Evolutionary conservation across 2,113 vertebrate species (phyloP), one percentile per base, ranked within the genome.

Genomic region (Synodontis membranacea): DNA sequence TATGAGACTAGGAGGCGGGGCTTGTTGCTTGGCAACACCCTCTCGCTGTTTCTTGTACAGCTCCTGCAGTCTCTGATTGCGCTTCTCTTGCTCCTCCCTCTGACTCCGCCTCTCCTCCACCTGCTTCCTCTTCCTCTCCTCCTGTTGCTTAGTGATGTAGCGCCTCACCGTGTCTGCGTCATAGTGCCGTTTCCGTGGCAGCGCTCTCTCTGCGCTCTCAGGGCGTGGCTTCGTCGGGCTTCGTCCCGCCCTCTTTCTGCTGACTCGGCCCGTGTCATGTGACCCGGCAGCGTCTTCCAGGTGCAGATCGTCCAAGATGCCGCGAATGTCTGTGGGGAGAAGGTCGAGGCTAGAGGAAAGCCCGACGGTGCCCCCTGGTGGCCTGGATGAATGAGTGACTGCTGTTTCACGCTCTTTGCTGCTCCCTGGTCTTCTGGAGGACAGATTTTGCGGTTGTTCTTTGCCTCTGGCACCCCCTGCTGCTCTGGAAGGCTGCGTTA

Each of bases 31-130:
- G 37, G 56, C 90, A 44, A 96, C 92, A 79, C 94, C 95, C 84
- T 96, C 95, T 75, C 92, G 95, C 90, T 99, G 98, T 91, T 96
- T 99, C 90, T 93, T 95, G 92, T 99, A 99, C 62, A 99, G 96
- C 89, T 99, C 97, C 86, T 97, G 96, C 12, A 99, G 93, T n/a
- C 97, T 96, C 91, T 96, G 92, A 88, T 92, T 94, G 87, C 87
- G 92, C 81, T 89, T 92, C 79, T 95, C 93, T 0, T 91, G 88
- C 85, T 94, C 97, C 91, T 98, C 97, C 60, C 93, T 96, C 86
- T 96, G 95, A 19, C 95, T 95, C 80, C 95, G 96, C 90, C 96
- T 97, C 91, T 99, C 97, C 84, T 99, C 97, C 0, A 91, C 96
- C 85, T 97, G 97, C 75, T 93, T 96, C 91, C 93, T 96, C 87